Percentiles rank a stretch among this genome's conserved stretches.
These are phyloP conservation scores for Phyllotis vaccarum DNA, from an alignment of 2,797 vertebrate genomes.

Conservation along the genomic window DNA sequence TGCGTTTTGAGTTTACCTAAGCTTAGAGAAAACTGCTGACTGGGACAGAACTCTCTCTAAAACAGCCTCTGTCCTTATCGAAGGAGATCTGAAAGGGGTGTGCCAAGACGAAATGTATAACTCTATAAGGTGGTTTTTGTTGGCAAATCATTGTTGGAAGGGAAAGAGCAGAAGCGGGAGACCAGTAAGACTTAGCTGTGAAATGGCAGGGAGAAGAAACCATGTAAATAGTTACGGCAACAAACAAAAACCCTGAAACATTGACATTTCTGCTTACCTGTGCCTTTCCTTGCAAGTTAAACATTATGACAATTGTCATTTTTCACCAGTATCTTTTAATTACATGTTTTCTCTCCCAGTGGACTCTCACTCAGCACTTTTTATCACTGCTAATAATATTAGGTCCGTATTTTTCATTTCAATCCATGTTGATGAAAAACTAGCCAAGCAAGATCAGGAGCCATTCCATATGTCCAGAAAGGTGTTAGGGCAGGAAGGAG, in stretches of 20 bases:
- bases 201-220: background rate
- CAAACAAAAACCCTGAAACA: background rate
- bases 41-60: background rate
- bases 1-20: background rate
- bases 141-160: background rate
- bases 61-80: background rate
- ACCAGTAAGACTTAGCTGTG: background rate
- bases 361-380: background rate
- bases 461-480: background rate
- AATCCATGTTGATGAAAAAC: conserved; percentile 31
- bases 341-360: background rate
- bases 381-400: background rate
- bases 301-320: background rate
- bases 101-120: background rate
- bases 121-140: background rate
- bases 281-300: background rate
- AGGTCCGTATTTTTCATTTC: background rate
- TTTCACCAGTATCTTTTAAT: conserved; percentile 9
- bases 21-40: background rate
- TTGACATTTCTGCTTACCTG: background rate
- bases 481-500: background rate
- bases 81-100: background rate
- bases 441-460: background rate
- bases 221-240: background rate
- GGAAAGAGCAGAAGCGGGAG: background rate